Evolutionary conservation across 2,888 invertebrate species (phyloP).

Genomic region (Drosophila anomalata): DNA sequence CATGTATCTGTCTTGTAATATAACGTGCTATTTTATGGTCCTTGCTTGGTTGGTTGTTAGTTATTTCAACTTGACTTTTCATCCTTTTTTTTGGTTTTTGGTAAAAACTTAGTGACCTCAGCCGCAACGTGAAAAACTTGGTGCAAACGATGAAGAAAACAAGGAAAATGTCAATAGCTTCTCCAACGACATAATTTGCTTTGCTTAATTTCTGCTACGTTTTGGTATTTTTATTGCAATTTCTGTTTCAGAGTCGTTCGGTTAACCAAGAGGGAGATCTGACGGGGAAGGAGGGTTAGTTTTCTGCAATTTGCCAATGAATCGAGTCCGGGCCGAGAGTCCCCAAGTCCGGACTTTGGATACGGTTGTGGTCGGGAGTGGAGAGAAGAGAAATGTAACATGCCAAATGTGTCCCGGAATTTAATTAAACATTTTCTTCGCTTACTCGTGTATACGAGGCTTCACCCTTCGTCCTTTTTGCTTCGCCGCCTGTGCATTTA

Average conservation of each 20-base stretch:
- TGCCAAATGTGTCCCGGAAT: slow-evolving; percentile 80
- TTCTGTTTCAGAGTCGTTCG: slow-evolving; percentile 71
- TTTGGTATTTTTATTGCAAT: slow-evolving; percentile 79
- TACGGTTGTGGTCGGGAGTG: slow-evolving; percentile 62
- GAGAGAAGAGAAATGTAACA: slow-evolving; percentile 67
- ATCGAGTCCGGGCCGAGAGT: slow-evolving; percentile 4
- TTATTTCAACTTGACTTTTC: background rate
- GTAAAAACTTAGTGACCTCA: slow-evolving; percentile 33
- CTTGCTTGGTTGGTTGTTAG: background rate
- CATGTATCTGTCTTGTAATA: background rate
- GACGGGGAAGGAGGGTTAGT: background rate
- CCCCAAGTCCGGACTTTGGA: slow-evolving; percentile 7
- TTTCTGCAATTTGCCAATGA: slow-evolving; percentile 38
- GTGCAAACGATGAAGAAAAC: slow-evolving; percentile 19
- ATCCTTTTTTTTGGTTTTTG: background rate
- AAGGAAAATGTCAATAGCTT: slow-evolving; percentile 69
- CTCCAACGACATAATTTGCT: slow-evolving; percentile 71
- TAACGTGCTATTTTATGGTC: slow-evolving; percentile 3
- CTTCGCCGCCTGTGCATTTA: slow-evolving; percentile 19
- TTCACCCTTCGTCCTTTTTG: slow-evolving; percentile 39
- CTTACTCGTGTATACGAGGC: slow-evolving; percentile 72
- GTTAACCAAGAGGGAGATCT: slow-evolving; percentile 11
- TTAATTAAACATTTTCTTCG: slow-evolving; percentile 80
- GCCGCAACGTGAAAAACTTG: slow-evolving; percentile 29
- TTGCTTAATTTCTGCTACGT: slow-evolving; percentile 77